Evolutionary conservation across 2,888 invertebrate genomes (phyloP).

Genomic region (Deroplatys truncata): DNA sequence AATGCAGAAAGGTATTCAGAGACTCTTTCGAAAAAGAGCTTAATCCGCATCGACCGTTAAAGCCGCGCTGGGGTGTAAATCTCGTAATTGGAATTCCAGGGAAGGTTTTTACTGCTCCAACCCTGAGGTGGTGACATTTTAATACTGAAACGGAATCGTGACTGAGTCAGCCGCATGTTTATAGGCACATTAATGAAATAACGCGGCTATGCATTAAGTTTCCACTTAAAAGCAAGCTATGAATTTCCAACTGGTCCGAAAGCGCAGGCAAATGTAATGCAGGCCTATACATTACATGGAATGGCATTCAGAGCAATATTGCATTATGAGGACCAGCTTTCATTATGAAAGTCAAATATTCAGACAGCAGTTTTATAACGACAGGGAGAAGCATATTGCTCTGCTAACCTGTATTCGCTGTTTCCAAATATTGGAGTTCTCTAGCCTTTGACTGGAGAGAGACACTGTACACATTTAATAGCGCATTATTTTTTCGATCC

Average conservation of each 20-base stretch:
- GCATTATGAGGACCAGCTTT: not conserved
- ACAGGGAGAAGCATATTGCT: not conserved
- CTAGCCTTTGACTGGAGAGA: too few relatives aligned
- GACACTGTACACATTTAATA: too few relatives aligned
- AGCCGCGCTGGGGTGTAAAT: not conserved
- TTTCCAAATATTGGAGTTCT: too few relatives aligned
- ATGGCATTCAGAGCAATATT: not conserved
- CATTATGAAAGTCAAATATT: not conserved
- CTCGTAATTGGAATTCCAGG: not conserved
- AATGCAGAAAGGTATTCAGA: not conserved
- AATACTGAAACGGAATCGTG: not conserved
- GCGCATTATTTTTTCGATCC: too few relatives aligned
- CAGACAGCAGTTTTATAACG: not conserved
- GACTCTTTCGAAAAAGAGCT: not conserved
- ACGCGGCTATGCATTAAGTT: not conserved
- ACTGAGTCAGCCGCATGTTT: not conserved
- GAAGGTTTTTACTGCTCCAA: not conserved
- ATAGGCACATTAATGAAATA: not conserved
- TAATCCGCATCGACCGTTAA: not conserved
- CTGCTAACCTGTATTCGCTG: too few relatives aligned
- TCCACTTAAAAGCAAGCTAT: not conserved
- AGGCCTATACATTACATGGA: not conserved
- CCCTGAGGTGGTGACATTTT: not conserved
- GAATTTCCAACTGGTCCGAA: not conserved
- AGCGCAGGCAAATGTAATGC: not conserved